Percentiles rank a stretch among this genome's conserved stretches.
These are phyloP conservation scores for Sardinella longiceps DNA, from an alignment of 2,797 vertebrate genomes.

Conservation along the genomic window DNA sequence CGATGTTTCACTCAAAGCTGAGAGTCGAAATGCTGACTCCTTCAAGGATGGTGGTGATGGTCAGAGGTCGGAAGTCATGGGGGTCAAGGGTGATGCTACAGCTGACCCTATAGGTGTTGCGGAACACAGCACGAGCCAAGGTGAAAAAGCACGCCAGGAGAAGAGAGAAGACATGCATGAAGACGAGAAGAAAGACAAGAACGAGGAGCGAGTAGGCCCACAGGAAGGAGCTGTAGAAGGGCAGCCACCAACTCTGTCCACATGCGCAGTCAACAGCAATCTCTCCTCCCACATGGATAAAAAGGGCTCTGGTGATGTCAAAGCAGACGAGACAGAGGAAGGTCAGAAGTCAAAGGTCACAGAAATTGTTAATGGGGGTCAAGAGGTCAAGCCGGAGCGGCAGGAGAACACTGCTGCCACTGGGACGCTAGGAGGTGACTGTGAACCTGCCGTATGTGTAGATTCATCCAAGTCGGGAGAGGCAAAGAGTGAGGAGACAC, in stretches of 20 bases:
- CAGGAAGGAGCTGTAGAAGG: background rate
- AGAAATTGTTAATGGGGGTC: slow-evolving; percentile 56
- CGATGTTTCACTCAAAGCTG: slow-evolving; percentile 41
- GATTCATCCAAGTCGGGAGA: slow-evolving; percentile 50
- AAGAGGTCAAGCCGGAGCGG: slow-evolving; percentile 41
- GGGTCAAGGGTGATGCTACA: slow-evolving; percentile 35
- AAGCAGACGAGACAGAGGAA: slow-evolving; percentile 31
- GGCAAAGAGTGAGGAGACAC: slow-evolving; percentile 44
- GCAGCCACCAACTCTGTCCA: background rate
- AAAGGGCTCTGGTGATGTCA: background rate
- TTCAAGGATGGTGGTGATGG: slow-evolving; percentile 35
- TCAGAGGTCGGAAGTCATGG: slow-evolving; percentile 38
- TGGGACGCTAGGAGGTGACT: slow-evolving; percentile 54
- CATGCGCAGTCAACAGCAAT: background rate
- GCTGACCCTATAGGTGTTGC: background rate
- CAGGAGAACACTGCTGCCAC: slow-evolving; percentile 47
- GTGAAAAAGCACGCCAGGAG: background rate
- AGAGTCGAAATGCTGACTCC: slow-evolving; percentile 31
- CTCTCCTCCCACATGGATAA: background rate
- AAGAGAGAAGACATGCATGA: slow-evolving; percentile 33
- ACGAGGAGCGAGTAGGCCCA: slow-evolving; percentile 11
- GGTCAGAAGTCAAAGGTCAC: slow-evolving; percentile 51
- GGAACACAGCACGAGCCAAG: background rate
- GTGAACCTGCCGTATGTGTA: slow-evolving; percentile 47
- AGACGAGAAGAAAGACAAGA: slow-evolving; percentile 40